Evolutionary conservation across 64 coral and sea anemone species (phyloP), one percentile per base, ranked within the genome.

Genomic region (Montipora sp.): DNA sequence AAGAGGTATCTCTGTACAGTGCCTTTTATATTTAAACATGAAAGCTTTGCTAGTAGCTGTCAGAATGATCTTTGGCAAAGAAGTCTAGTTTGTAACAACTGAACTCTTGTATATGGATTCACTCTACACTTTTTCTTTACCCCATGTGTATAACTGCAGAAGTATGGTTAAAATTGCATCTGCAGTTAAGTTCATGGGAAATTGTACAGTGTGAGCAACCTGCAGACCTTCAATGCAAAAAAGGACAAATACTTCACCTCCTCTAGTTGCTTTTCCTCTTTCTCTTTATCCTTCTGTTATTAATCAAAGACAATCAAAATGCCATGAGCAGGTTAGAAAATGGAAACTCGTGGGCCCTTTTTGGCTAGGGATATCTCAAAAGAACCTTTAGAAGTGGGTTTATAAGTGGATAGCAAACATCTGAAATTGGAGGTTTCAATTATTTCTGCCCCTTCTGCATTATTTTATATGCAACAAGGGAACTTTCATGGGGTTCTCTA

Each of bases 271-370:
- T 71, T 71, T 24, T 83, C 80, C 46, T 58, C 80, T 77, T 92
- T 92, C 55, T 92, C 90, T 75, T 84, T 92, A 67, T 92, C 90
- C 61, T 92, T 92, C 90, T 92, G 74, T 19, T 65, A 5, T 70
- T 49, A 57, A 20, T 47, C 70, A 19, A 49, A 49, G 16, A 68
- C 27, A 85, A 43, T 45, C 14, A 83, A 61, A 53, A 23, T 13
- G 12, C 58, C 22, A 81, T 21, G 21, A 15, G 20, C 5, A 21
- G 20, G 68, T 4, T 21, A 20, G 3, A 5, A 21, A 21, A 18
- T 5, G 68, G 4, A 0, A n/a, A 16, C 53, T 57, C 53, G 0
- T 0, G 53, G 8, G 53, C 53, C 53, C 6, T 57, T 57, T 57
- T 3, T 36, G 36, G 1, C 36, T 36, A 36, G 36, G 2, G 36